These are phyloP conservation scores for Eristalis intricaria DNA, from an alignment of 2,888 invertebrate species.

Conservation along the genomic window DNA sequence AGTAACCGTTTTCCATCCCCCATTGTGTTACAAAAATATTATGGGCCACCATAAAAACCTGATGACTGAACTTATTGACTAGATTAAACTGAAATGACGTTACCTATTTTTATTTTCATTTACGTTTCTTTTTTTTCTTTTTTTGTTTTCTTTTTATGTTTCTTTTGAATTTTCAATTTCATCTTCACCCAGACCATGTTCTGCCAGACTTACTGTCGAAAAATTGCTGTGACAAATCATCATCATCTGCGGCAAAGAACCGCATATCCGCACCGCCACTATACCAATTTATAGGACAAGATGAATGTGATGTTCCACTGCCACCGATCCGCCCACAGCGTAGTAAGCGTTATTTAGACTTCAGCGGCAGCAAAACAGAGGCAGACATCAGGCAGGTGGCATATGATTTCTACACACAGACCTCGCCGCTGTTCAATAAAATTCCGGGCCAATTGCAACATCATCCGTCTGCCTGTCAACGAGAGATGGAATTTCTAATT, in stretches of 20 bases:
- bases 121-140: conserved; percentile 24
- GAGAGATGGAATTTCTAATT: conserved; percentile 80
- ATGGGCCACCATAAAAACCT: neutral
- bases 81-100: neutral
- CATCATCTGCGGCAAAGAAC: conserved; percentile 28
- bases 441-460: conserved; percentile 57
- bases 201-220: conserved; percentile 73
- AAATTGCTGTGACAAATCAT: conserved; percentile 61
- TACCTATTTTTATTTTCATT: conserved; percentile 10
- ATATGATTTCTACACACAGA: conserved; percentile 55
- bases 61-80: conserved; percentile 37
- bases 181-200: conserved; percentile 73
- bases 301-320: conserved; percentile 34
- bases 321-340: conserved; percentile 42
- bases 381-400: conserved; percentile 9
- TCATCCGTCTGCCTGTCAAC: conserved; percentile 55
- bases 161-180: conserved; percentile 66
- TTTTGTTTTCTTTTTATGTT: conserved; percentile 54
- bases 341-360: conserved; percentile 53
- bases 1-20: neutral
- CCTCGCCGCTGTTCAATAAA: conserved; percentile 59
- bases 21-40: neutral
- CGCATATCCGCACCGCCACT: conserved; percentile 41
- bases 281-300: conserved; percentile 41
- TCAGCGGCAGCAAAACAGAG: conserved; percentile 19